These are phyloP conservation scores for Kuschelorhynchus macadamiae DNA, from an alignment of 2,888 invertebrate species.

Conservation along the genomic window DNA sequence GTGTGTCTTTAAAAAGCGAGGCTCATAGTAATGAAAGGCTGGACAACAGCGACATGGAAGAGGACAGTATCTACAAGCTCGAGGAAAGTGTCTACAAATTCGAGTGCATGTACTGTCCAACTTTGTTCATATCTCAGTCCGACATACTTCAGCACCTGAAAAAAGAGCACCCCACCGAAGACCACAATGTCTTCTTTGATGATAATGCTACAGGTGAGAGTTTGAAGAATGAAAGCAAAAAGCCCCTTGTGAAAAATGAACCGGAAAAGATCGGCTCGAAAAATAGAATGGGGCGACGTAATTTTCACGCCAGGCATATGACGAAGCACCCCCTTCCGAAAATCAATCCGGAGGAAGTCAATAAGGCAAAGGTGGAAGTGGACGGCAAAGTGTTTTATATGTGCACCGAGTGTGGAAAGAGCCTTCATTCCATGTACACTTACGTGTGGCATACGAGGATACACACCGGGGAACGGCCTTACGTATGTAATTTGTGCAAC, in stretches of 20 bases:
- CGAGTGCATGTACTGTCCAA: slow-evolving; percentile 61
- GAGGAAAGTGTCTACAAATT: slow-evolving; percentile 50
- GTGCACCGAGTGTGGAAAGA: slow-evolving; percentile 74
- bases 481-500: slow-evolving; percentile 77
- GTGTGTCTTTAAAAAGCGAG: not conserved
- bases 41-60: slow-evolving; percentile 35
- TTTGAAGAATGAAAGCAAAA: no score
- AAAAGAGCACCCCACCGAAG: slow-evolving; percentile 57
- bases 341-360: slow-evolving; percentile 67
- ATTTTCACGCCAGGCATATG: slow-evolving; percentile 29
- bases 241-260: slow-evolving; percentile 31
- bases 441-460: slow-evolving; percentile 76
- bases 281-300: not conserved
- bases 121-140: slow-evolving; percentile 57
- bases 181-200: slow-evolving; percentile 4
- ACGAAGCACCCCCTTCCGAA: slow-evolving; percentile 53
- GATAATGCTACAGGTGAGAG: not conserved
- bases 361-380: slow-evolving; percentile 65
- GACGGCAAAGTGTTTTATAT: slow-evolving; percentile 73
- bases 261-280: slow-evolving; percentile 37
- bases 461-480: slow-evolving; percentile 77
- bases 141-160: slow-evolving; percentile 59
- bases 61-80: slow-evolving; percentile 49
- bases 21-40: not conserved
- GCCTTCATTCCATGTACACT: slow-evolving; percentile 75